Base-by-base conservation (phyloP, 1,140 invertebrate genomes). In the Drosophila tsacasi region DNA sequence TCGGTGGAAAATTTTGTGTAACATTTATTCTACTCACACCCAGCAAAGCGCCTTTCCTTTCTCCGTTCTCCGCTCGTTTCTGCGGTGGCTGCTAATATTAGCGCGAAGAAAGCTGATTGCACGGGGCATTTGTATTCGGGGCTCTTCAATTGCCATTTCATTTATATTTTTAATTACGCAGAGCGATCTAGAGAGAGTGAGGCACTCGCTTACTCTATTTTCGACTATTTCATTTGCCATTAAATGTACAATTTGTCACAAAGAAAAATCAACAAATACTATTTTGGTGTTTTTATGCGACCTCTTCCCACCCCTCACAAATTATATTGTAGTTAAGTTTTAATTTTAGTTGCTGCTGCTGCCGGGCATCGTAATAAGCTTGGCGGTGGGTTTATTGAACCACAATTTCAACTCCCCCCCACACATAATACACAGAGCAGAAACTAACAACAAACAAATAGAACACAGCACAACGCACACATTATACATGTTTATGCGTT, bases 301-400 rank as follows among this genome's bases (percentile, higher is more conserved):
- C 58, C 39, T 27, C 27, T 27, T 54, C 23, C 23, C 19, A 37
- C 54, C 37, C 3, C 54, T 32, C 30, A 19, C 44, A 73, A 50
- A 73, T 61, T 52, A 73, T 73, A 61, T 84, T 76, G 46, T 58
- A 67, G 66, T 85, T 77, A 67, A 39, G 65, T 68, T 79, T 83
- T 59, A 58, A 79, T 76, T 83, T 64, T 61, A 50, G 61, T 76
- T 21, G 44, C 54, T 60, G 68, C 44, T 57, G 69, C 54, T 54
- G 54, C 64, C 25, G 32, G 66, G 47, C 46, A 25, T 76, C 49
- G 74, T 75, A 65, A 58, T 77, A 59, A 66, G 49, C 39, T 59
- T 39, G 67, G 54, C 35, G 79, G 64, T 76, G 72, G 69, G 83
- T 86, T 83, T 83, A 87, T 86, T 86, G 83, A 87, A 86, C 83